A percentile compares a stretch with the other conserved stretches of the same genome.
phyloP scores from a whole-genome alignment of 2,797 vertebrate species.

The Brachyrhaphis roseni region DNA sequence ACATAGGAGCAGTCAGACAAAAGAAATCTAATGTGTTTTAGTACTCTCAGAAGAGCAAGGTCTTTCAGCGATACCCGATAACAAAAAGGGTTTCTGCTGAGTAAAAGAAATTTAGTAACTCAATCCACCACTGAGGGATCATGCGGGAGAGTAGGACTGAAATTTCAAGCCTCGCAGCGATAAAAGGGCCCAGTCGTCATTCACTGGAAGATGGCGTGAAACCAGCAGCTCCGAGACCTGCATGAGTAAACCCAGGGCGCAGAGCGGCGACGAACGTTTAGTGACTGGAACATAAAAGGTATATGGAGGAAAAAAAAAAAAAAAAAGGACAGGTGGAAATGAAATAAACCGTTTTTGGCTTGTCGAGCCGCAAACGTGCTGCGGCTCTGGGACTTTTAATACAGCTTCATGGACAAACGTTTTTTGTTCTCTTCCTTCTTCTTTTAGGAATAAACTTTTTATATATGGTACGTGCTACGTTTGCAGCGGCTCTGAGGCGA shows the following conservation, averaged over 20 bases:
- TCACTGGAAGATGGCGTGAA: conserved; percentile 9
- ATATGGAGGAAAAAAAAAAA: neutral
- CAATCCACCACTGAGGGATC: conserved; percentile 6
- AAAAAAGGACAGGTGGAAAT: conserved; percentile 11
- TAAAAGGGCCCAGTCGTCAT: conserved; percentile 3
- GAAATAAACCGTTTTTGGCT: conserved; percentile 4
- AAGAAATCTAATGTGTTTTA: neutral
- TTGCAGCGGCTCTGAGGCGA: conserved; percentile 24
- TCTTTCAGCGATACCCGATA: conserved; percentile 7
- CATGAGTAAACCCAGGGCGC: neutral
- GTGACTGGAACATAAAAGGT: conserved; percentile 4
- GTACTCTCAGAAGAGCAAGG: conserved; percentile 2
- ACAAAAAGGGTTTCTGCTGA: conserved; percentile 14
- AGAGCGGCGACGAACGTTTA: neutral
- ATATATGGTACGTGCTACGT: conserved; percentile 3
- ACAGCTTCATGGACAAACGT: neutral
- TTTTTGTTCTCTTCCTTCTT: neutral
- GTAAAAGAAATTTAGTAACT: conserved; percentile 11
- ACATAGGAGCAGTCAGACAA: neutral
- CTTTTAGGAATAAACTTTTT: conserved; percentile 4
- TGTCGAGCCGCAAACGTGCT: conserved; percentile 8
- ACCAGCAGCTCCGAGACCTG: neutral
- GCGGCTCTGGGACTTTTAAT: conserved; percentile 6
- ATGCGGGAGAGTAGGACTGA: neutral
- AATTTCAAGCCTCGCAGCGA: conserved; percentile 6